Evolutionary conservation across 2,888 invertebrate genomes (phyloP), one percentile per base, ranked within the genome.

Genomic region (Nemapogon koenigi): DNA sequence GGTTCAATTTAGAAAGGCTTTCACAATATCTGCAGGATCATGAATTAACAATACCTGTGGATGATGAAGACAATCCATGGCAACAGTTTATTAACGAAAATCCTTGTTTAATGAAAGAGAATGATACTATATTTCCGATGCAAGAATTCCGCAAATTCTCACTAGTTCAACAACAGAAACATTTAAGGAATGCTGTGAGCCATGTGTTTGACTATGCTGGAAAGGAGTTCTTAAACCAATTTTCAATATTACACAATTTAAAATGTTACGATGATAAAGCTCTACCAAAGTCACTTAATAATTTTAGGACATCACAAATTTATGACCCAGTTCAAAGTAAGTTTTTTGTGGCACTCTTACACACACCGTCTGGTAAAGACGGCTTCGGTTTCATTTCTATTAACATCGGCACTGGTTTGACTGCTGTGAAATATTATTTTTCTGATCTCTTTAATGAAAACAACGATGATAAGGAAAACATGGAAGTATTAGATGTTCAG

Each of bases 21-120:
- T 96, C 96, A 0, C 94, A 97, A 62, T 97, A 97, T 72, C 76
- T 97, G 40, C 84, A 88, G 48, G 88, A 93, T 57, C 80, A 82
- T 47, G 86, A 89, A 42, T 69, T 96, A 18, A 83, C 85, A 15
- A 85, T 87, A 47, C 81, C 86, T 8, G 83, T 87, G n/a, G 85
- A 88, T 50, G 81, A 84, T 41, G 83, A 85, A 42, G 84, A 84
- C 33, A 92, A 92, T 57, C 85, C 87, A 39, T 92, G 92, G 91
- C 84, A 88, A 35, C 81, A 85, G 47, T 86, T 94, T 57, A 67
- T 94, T 2, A 80, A 82, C 37, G 87, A 90, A 46, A 90, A 91
- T 57, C 82, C 87, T 17, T 88, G 88, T 52, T 59, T 94, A 28
- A 67, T 83, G 30, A 84, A 87, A 47, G 88, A 89, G 49, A 72